A percentile compares a stretch with the other conserved stretches of the same genome.
phyloP scores from a whole-genome alignment of 2,888 invertebrate genomes.

The Sycophila texana region DNA sequence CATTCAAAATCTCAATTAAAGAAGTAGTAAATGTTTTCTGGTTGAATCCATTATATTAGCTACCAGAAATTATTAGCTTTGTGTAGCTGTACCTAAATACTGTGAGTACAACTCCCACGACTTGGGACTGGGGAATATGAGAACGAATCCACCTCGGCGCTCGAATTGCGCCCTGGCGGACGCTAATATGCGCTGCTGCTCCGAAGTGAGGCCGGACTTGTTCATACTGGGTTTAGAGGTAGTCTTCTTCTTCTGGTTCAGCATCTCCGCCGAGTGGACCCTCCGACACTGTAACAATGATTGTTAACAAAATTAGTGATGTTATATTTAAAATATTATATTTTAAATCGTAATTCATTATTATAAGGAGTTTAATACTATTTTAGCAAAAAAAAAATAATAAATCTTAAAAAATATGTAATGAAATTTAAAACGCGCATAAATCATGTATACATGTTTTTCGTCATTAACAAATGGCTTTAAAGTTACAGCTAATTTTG shows the following conservation, averaged over 20 bases:
- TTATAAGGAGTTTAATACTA: no score
- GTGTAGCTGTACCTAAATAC: conserved; percentile 81
- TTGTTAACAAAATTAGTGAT: no score
- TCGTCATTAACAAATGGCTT: no score
- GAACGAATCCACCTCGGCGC: conserved; percentile 90
- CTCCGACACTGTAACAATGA: conserved; percentile 79
- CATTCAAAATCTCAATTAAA: neutral
- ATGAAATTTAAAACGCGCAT: no score
- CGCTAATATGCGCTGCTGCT: conserved; percentile 87
- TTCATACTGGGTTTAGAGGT: conserved; percentile 72
- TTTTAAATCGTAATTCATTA: no score
- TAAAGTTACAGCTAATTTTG: no score
- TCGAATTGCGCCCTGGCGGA: conserved; percentile 87
- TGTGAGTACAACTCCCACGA: conserved; percentile 90
- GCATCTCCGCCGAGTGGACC: conserved; percentile 85
- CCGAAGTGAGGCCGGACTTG: conserved; percentile 80
- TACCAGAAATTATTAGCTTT: neutral
- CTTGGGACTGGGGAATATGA: conserved; percentile 93
- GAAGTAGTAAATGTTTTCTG: neutral
- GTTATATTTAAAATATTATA: no score
- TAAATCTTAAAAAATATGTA: no score
- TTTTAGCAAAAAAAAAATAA: no score
- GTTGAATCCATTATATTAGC: no score
- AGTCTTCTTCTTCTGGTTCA: conserved; percentile 73
- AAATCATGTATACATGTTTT: no score